Base-by-base conservation (phyloP, 2,888 invertebrate genomes). In the Mayetiola destructor region DNA sequence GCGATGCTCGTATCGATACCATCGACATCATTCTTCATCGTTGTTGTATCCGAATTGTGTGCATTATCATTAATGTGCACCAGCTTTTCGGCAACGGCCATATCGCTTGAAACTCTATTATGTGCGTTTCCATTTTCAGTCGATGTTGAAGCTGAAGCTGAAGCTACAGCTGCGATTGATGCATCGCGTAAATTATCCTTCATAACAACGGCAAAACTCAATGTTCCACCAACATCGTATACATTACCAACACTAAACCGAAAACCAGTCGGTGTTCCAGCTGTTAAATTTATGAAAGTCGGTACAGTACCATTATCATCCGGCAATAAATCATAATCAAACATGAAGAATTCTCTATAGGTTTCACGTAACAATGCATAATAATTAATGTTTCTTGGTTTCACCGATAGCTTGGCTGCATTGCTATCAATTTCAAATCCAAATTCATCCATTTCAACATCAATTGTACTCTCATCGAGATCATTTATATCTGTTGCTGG, bases 201-300 rank as follows among this genome's bases (percentile, higher is more conserved):
- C 65, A 88, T 74, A 56, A 83, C 84, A 1, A 86, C 73, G 56
- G 84, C 83, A 61, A 88, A 77, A 0, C 80, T 77, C 20, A 90
- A 67, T 2, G 85, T 88, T 0, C 91, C 91, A 0, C 92, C 92
- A 32, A 85, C 81, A 65, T 91, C 91, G 58, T 78, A 74, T 23
- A 83, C 78, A 58, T 82, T 78, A 36, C 81, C 80, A 12, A 91
- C 74, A 58, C 78, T 76, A 66, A 89, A 88, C 60, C 81, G 78
- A 56, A 89, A 74, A 0, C 82, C 76, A 40, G 79, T 79, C 29
- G 82, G 75, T 62, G 78, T 77, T 1, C 76, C 75, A 3, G 80
- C 80, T 10, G 82, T 82, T 48, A 89, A 66, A 65, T 87, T 85
- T 23, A 89, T 69, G 4, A 82, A 68, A 56, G 79, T 76, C 0